Evolutionary conservation across 2,888 invertebrate species (phyloP).

Genomic region (Leptopterna dolabrata): DNA sequence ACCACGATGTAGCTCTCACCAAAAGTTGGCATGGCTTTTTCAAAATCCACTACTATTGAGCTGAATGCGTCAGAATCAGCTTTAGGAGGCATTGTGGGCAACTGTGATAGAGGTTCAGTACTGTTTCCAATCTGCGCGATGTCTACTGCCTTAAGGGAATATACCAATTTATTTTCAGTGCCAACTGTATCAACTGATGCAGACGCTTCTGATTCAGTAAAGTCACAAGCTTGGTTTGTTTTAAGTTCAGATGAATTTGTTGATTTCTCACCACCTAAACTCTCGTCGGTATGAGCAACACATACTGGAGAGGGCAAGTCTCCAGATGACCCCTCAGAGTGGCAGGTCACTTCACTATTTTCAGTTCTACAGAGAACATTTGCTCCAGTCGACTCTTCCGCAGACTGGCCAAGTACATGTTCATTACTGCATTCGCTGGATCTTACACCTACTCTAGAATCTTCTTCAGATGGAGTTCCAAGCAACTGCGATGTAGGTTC

Average conservation of each 20-base stretch:
- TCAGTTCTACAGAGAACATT: no score
- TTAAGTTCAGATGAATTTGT: background rate
- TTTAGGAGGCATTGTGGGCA: background rate
- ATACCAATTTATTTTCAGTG: background rate
- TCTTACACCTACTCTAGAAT: no score
- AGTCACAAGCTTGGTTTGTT: background rate
- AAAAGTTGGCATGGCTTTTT: background rate
- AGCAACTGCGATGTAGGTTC: background rate
- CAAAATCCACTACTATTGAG: background rate
- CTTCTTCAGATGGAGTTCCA: background rate
- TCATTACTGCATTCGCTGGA: no score
- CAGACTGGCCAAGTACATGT: no score
- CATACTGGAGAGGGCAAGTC: no score
- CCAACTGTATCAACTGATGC: background rate
- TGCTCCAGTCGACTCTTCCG: no score
- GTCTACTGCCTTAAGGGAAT: background rate
- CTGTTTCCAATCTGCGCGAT: background rate
- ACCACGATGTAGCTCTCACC: background rate
- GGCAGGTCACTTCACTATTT: no score
- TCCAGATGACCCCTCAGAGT: no score
- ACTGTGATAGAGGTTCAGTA: background rate
- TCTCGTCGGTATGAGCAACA: no score
- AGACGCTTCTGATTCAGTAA: background rate
- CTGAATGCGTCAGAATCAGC: background rate
- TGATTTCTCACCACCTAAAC: no score